phyloP scores from a whole-genome alignment of 2,113 vertebrate species.

The Ceyx cyanopectus region DNA sequence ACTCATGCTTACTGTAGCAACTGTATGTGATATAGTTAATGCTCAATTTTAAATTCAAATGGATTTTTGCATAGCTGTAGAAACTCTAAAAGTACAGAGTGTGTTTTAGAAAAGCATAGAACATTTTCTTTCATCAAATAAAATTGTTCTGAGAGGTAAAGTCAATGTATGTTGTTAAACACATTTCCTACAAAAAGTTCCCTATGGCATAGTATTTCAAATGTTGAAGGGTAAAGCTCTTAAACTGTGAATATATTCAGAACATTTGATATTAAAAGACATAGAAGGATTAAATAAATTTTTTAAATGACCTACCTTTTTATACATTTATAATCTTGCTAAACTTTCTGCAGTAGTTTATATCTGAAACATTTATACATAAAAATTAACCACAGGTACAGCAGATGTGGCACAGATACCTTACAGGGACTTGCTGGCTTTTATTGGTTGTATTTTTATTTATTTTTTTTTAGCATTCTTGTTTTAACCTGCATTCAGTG shows the following conservation, averaged over 20 bases:
- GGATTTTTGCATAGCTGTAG: not conserved
- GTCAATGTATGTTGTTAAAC: not conserved
- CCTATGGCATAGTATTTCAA: not conserved
- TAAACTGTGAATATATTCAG: not conserved
- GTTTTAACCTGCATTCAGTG: not conserved
- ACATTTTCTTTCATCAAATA: not conserved
- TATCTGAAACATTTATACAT: not conserved
- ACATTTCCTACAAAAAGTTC: not conserved
- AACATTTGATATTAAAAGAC: conserved; percentile 13
- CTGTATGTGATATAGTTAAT: not conserved
- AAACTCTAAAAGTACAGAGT: not conserved
- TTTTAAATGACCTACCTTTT: not conserved
- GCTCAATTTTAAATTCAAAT: conserved; percentile 5
- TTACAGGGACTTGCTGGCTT: not conserved
- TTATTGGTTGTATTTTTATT: not conserved
- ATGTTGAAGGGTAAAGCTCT: not conserved
- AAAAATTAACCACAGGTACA: not conserved
- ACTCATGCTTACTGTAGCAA: not conserved
- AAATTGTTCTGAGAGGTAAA: conserved; percentile 21
- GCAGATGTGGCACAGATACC: not conserved
- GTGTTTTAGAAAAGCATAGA: not conserved
- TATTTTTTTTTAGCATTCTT: not conserved
- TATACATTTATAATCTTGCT: not conserved
- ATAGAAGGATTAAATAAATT: not conserved
- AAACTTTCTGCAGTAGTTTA: not conserved